Conservation (phyloP, 1,140 invertebrate species). For the Plodia interpunctella region DNA sequence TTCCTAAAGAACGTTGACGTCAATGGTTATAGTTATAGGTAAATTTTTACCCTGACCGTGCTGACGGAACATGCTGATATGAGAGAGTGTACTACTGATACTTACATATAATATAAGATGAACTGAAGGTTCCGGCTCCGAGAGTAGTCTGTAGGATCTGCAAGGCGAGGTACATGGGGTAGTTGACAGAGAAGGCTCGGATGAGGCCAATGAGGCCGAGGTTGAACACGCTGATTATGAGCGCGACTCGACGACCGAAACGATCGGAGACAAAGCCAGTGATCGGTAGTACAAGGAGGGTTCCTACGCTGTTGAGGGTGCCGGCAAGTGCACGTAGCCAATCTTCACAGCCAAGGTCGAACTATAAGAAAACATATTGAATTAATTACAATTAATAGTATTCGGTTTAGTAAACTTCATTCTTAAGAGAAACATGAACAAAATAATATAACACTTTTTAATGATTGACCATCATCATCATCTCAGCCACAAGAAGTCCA, state of each 20-base stretch:
- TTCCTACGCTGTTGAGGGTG: slow-evolving; percentile 53
- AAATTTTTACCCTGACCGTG: no score
- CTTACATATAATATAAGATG: slow-evolving; percentile 64
- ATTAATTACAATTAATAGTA: no score
- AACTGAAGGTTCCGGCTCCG: slow-evolving; percentile 64
- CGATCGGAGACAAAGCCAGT: slow-evolving; percentile 78
- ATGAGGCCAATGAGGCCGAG: slow-evolving; percentile 78
- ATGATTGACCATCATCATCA: no score
- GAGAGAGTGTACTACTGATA: neutral
- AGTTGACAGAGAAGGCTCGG: slow-evolving; percentile 81
- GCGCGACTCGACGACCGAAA: slow-evolving; percentile 79
- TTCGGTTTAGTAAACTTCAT: no score
- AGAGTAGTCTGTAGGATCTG: slow-evolving; percentile 81
- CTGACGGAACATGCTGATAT: no score
- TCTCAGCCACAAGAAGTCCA: no score
- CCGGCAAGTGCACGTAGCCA: slow-evolving; percentile 50
- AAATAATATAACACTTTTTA: no score
- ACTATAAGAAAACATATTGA: slow-evolving; percentile 35
- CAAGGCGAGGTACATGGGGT: slow-evolving; percentile 79
- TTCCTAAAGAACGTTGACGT: no score
- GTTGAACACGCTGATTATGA: slow-evolving; percentile 79
- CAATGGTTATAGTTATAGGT: no score
- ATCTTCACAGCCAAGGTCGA: slow-evolving; percentile 52
- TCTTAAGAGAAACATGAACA: no score
- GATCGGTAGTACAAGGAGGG: slow-evolving; percentile 52